Conservation (phyloP, 2,888 invertebrate species). For the Lithophane leautieri region DNA sequence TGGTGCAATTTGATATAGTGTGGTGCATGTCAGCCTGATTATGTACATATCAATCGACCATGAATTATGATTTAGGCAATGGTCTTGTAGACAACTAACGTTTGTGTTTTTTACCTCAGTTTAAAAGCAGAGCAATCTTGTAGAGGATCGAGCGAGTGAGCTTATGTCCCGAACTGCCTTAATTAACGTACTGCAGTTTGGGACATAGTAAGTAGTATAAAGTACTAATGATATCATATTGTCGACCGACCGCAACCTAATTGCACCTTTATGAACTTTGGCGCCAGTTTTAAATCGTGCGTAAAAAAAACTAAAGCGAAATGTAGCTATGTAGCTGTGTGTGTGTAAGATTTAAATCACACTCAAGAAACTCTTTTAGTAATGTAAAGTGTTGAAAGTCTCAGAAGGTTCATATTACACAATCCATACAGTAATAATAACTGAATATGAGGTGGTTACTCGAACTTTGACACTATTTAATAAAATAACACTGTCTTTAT, state of each 20-base stretch:
- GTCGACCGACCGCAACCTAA: too few relatives aligned
- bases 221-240: too few relatives aligned
- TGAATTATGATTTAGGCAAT: background rate
- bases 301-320: background rate
- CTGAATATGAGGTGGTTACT: conserved; percentile 72
- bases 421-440: conserved; percentile 71
- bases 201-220: too few relatives aligned
- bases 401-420: conserved; percentile 64
- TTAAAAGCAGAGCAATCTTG: background rate
- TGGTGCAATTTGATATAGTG: background rate
- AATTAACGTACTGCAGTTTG: background rate
- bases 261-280: background rate
- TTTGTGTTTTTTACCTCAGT: background rate
- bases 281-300: background rate
- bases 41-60: background rate
- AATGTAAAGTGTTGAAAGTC: conserved; percentile 47
- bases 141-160: background rate
- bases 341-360: conserved; percentile 9
- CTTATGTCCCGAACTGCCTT: background rate
- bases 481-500: conserved; percentile 84
- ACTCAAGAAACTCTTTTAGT: conserved; percentile 28
- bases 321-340: too few relatives aligned
- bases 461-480: conserved; percentile 83
- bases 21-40: background rate
- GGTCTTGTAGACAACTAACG: background rate